A percentile compares a stretch with the other conserved stretches of the same genome.
Evolutionary conservation across 2,113 vertebrate genomes (phyloP).

Genomic region (Silurus glanis): DNA sequence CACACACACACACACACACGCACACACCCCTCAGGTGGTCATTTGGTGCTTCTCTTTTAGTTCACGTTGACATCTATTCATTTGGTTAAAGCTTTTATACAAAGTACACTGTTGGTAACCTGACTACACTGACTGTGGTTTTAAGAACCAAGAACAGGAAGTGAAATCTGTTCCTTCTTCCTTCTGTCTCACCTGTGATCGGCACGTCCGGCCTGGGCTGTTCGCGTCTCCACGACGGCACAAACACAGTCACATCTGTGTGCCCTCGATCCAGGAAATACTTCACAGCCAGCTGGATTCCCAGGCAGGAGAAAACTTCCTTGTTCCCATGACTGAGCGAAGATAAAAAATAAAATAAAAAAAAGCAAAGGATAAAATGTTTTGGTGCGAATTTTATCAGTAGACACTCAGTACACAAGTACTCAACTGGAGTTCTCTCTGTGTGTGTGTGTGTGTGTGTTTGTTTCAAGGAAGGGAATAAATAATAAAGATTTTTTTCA

Average conservation of each 20-base stretch:
- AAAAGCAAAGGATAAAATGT: neutral
- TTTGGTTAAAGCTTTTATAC: too few species aligned
- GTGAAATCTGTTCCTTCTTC: neutral
- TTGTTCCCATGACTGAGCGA: slow-evolving; percentile 88
- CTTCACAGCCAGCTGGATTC: slow-evolving; percentile 89
- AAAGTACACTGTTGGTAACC: neutral
- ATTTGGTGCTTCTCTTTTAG: neutral
- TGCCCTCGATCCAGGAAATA: slow-evolving; percentile 91
- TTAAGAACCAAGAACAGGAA: slow-evolving; percentile 19
- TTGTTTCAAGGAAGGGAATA: too few species aligned
- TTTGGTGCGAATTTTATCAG: neutral
- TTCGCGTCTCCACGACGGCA: slow-evolving; percentile 91
- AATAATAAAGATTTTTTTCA: neutral
- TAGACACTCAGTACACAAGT: neutral
- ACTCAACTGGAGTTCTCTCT: neutral
- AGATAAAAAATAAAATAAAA: neutral
- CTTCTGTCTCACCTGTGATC: slow-evolving; percentile 78
- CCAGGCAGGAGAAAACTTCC: slow-evolving; percentile 92
- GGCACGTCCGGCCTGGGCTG: slow-evolving; percentile 87
- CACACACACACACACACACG: neutral
- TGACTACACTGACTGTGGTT: neutral
- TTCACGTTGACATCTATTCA: too few species aligned
- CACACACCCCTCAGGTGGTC: neutral
- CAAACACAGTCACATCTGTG: slow-evolving; percentile 86
- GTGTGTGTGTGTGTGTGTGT: neutral